These are phyloP conservation scores for Amphimedon queenslandica DNA, from an alignment of 37 sponge, comb jelly and placozoan genomes.

Conservation along the genomic window DNA sequence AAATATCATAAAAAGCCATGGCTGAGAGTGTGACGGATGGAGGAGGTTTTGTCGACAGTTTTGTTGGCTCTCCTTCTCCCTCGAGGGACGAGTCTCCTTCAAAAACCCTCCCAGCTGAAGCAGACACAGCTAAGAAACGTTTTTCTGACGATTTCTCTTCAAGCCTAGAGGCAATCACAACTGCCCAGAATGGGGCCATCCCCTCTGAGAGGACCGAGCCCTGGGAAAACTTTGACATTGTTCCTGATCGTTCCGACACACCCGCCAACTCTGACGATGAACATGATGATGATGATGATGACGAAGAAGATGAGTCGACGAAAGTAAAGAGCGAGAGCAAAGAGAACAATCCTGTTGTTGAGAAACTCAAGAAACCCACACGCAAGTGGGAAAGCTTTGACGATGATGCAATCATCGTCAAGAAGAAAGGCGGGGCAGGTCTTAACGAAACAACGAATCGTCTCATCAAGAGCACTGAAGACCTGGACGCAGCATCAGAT, in stretches of 20 bases:
- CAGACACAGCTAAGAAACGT: no score
- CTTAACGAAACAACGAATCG: background rate
- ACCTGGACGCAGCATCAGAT: background rate
- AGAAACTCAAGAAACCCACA: no score
- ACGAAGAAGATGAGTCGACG: background rate
- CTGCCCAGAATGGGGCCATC: background rate
- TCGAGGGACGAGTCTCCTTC: background rate
- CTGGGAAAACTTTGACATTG: background rate
- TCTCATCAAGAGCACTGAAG: background rate
- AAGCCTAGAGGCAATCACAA: background rate
- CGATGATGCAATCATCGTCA: constrained; percentile 16
- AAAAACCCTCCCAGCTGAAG: background rate
- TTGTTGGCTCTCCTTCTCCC: background rate
- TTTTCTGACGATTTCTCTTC: background rate
- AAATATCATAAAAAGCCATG: no score
- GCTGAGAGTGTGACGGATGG: no score
- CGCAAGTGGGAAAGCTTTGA: constrained; percentile 20
- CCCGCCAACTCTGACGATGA: background rate
- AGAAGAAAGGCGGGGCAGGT: no score
- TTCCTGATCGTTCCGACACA: background rate
- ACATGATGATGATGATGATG: background rate
- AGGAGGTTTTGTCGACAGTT: background rate
- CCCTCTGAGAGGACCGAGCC: background rate
- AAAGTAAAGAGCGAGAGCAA: background rate
- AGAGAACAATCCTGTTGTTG: no score